phyloP scores from a whole-genome alignment of 2,888 invertebrate species.

The Mechanitis messenoides region DNA sequence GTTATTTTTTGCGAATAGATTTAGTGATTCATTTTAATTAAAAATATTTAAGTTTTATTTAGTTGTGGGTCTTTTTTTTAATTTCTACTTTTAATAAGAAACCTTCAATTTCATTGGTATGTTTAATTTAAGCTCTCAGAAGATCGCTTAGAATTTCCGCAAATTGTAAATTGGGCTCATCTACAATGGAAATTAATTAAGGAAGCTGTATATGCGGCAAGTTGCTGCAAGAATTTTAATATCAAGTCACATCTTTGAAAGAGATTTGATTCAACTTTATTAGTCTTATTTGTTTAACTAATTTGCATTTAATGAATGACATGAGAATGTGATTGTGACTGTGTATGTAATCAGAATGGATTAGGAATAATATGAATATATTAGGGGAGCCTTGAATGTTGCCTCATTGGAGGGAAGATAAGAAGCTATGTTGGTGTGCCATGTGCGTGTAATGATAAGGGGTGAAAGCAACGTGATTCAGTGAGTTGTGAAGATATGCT shows the following conservation, averaged over 20 bases:
- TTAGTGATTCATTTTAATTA: neutral
- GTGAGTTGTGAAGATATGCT: too few relatives aligned
- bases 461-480: too few relatives aligned
- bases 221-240: slow-evolving; percentile 16
- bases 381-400: too few relatives aligned
- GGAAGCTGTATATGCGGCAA: slow-evolving; percentile 15
- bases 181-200: slow-evolving; percentile 25
- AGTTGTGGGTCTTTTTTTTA: too few relatives aligned
- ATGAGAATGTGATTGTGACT: too few relatives aligned
- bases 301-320: neutral
- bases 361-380: too few relatives aligned
- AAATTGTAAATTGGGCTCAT: slow-evolving; percentile 21
- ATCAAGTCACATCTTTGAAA: slow-evolving; percentile 6
- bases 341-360: too few relatives aligned
- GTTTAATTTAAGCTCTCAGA: slow-evolving; percentile 21
- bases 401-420: too few relatives aligned
- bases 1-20: neutral
- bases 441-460: too few relatives aligned
- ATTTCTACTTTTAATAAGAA: neutral
- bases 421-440: too few relatives aligned
- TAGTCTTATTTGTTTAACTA: neutral
- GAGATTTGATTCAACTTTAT: slow-evolving; percentile 3
- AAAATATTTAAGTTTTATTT: neutral
- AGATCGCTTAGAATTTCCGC: slow-evolving; percentile 13
- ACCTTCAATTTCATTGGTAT: slow-evolving; percentile 2